A percentile compares a stretch with the other conserved stretches of the same genome.
Conservation (phyloP, 1,140 invertebrate genomes). For the Drosophila yakuba region DNA sequence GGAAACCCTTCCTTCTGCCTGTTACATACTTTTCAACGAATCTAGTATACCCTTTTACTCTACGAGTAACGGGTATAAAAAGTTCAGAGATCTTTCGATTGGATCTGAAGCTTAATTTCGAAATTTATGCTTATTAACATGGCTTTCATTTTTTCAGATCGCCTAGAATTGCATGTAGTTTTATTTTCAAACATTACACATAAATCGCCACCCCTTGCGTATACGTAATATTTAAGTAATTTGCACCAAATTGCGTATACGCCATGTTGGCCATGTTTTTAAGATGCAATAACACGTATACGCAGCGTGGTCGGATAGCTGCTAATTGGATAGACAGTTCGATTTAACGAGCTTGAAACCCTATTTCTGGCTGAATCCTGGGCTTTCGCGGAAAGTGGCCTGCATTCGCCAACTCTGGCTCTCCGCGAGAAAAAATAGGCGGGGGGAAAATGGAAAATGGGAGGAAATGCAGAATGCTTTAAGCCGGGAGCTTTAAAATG, state of each 20-base stretch:
- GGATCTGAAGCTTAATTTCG: background rate
- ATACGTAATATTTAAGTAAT: background rate
- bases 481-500: conserved; percentile 64
- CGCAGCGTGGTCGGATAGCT: background rate
- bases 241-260: background rate
- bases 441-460: background rate
- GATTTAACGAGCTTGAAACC: background rate
- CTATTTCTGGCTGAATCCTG: background rate
- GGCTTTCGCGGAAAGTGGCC: conserved; percentile 4
- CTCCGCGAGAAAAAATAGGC: background rate
- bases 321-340: background rate
- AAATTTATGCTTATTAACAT: too few species aligned
- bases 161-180: too few species aligned
- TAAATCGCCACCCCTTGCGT: background rate
- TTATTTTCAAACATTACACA: too few species aligned
- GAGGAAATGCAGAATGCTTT: conserved; percentile 14
- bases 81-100: background rate
- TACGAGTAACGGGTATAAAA: too few species aligned
- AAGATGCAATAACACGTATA: background rate
- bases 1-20: too few species aligned
- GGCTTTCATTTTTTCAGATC: too few species aligned
- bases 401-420: conserved; percentile 11
- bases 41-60: too few species aligned
- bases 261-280: background rate
- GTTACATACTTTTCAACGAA: too few species aligned